Conservation (phyloP, 64 coral and sea anemone genomes). For the Catalaphyllia jardinei region DNA sequence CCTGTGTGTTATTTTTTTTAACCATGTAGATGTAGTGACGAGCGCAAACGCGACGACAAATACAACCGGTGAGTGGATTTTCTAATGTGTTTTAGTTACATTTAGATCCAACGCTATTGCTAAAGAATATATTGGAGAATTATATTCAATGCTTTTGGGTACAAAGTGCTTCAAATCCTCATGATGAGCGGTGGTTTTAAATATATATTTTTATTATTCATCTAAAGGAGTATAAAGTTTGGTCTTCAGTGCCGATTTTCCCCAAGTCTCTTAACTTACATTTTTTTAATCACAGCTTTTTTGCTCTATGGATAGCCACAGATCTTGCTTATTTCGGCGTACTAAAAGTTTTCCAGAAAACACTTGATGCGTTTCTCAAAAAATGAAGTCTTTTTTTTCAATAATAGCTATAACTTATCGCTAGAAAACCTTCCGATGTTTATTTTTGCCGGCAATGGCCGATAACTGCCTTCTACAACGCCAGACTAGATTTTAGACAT, state of each 20-base stretch:
- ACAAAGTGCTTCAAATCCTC: background rate
- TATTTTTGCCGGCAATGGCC: conserved; percentile 2
- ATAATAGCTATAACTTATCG: conserved; percentile 6
- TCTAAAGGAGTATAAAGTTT: background rate
- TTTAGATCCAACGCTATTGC: background rate
- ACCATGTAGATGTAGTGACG: background rate
- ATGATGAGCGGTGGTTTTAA: background rate
- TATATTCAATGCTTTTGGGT: background rate
- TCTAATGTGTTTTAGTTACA: background rate
- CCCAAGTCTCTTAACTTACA: background rate
- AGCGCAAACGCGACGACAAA: background rate
- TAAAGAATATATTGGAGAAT: background rate
- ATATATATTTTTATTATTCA: conserved; percentile 12
- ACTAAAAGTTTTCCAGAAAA: background rate
- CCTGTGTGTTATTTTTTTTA: background rate
- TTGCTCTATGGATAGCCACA: background rate
- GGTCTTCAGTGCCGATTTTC: background rate
- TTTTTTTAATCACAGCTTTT: background rate
- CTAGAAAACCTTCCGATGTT: background rate
- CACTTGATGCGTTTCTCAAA: background rate
- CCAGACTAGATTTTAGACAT: background rate
- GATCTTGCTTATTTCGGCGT: background rate
- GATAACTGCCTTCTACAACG: background rate
- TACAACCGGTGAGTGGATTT: background rate
- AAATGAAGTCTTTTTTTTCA: background rate